Evolutionary conservation across 2,113 vertebrate species (phyloP).

Genomic region (Loxodonta africana): DNA sequence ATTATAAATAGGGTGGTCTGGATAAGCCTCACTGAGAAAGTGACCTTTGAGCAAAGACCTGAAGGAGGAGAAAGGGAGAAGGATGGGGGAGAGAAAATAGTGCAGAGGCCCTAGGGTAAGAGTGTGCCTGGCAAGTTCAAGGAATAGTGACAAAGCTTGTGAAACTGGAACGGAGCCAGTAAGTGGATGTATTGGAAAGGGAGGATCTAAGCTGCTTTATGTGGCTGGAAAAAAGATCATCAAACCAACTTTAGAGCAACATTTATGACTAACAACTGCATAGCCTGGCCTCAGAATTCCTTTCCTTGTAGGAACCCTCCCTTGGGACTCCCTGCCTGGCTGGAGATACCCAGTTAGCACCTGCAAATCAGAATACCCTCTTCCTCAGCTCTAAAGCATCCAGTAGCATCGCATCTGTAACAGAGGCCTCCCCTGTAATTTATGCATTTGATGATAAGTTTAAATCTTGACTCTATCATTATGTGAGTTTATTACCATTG

Average conservation of each 20-base stretch:
- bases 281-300: not conserved
- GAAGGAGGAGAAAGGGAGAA: not conserved
- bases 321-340: not conserved
- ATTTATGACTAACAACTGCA: not conserved
- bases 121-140: not conserved
- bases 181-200: not conserved
- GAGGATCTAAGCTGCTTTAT: not conserved
- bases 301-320: not conserved
- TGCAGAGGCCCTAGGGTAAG: not conserved
- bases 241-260: not conserved
- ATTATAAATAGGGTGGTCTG: not conserved
- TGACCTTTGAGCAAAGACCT: not conserved
- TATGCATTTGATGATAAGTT: conserved; percentile 72
- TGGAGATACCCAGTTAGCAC: conserved; percentile 17
- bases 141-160: not conserved
- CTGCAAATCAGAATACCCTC: conserved; percentile 61
- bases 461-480: conserved; percentile 83
- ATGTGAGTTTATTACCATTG: conserved; percentile 74
- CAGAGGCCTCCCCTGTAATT: conserved; percentile 72
- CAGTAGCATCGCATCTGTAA: conserved; percentile 64
- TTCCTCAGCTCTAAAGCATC: conserved; percentile 46
- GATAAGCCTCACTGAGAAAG: not conserved
- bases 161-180: not conserved
- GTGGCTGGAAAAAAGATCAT: not conserved
- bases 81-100: not conserved